Evolutionary conservation across 2,888 invertebrate genomes (phyloP), one percentile per base, ranked within the genome.

Genomic region (Folsomia candida): DNA sequence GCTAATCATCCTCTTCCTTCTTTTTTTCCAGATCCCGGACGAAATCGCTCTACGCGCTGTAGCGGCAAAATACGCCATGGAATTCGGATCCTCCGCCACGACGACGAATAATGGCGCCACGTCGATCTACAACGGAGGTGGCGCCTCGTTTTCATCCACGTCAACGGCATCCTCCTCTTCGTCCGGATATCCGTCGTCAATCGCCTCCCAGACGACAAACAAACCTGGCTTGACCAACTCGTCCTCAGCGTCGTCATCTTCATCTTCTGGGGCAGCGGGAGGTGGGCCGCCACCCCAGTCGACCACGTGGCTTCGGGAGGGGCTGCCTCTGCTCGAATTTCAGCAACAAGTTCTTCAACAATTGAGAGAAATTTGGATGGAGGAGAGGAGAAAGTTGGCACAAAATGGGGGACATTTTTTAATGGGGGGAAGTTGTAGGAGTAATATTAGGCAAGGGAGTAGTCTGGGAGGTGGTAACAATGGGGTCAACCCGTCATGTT

Each of bases 291-390:
- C 58, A 20, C 64, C 58, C 29, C 58, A 54, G 20, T 24, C 61
- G 47, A 27, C 58, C 22, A 69, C 37, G 29, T 75, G 75, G 75
- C 67, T 70, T 54, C 70, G 70, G 62, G 71, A 72, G 68, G 75
- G 75, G 67, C 70, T 75, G 25, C 75, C 75, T 24, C 71, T 73
- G 11, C 61, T 73, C 22, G 72, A 73, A 51, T 73, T 73, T 47
- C 75, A 72, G 37, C 72, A 75, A 60, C 72, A 72, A 51, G 75
- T 75, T 27, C 65, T 75, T n/a, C 69, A 75, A 60, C 72, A 72
- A 68, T 67, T 75, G 61, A 22, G 73, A 51, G 72, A 75, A 51
- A 72, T 75, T 62, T 73, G 75, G 72, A 64, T 75, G 70, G 75
- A 75, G 68, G 75, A 75, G 62, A 57, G 75, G 11, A 66, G 75